A percentile compares a stretch with the other conserved stretches of the same genome.
Evolutionary conservation across 2,888 invertebrate genomes (phyloP).

Genomic region (Phortica okadai): DNA sequence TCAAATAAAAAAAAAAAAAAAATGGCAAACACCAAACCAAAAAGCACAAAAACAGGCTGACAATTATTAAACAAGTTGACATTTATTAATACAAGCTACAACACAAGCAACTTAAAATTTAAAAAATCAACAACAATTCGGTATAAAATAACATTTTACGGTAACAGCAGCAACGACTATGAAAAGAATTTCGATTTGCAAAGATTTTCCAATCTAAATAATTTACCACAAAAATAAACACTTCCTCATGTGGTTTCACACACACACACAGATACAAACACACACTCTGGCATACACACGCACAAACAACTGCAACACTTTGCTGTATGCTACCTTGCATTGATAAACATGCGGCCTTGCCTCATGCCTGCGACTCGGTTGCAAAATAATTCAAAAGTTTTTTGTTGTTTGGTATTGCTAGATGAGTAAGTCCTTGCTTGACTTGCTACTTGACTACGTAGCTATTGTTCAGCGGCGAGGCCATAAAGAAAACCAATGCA

Average conservation of each 20-base stretch:
- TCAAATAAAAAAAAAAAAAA: too few species aligned
- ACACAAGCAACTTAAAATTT: too few species aligned
- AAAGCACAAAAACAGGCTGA: too few species aligned
- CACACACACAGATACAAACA: constrained; percentile 10
- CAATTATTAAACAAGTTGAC: too few species aligned
- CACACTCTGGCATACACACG: neutral
- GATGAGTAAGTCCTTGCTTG: neutral
- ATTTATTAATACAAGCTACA: too few species aligned
- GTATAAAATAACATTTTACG: too few species aligned
- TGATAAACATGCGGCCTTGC: constrained; percentile 12
- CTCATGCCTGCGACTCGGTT: neutral
- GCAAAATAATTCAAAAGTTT: constrained; percentile 15
- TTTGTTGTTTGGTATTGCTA: neutral
- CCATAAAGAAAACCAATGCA: neutral
- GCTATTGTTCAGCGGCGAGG: neutral
- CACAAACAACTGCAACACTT: neutral
- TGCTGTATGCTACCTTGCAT: neutral
- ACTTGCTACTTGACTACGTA: neutral
- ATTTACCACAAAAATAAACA: constrained; percentile 62
- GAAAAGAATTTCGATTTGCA: constrained; percentile 43
- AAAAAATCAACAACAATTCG: too few species aligned
- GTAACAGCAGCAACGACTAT: neutral
- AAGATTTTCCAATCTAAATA: constrained; percentile 61
- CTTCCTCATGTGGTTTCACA: constrained; percentile 27
- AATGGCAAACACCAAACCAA: too few species aligned